A percentile compares a stretch with the other conserved stretches of the same genome.
These are phyloP conservation scores for Coreoperca whiteheadi DNA, from an alignment of 2,113 vertebrate species.

Conservation along the genomic window DNA sequence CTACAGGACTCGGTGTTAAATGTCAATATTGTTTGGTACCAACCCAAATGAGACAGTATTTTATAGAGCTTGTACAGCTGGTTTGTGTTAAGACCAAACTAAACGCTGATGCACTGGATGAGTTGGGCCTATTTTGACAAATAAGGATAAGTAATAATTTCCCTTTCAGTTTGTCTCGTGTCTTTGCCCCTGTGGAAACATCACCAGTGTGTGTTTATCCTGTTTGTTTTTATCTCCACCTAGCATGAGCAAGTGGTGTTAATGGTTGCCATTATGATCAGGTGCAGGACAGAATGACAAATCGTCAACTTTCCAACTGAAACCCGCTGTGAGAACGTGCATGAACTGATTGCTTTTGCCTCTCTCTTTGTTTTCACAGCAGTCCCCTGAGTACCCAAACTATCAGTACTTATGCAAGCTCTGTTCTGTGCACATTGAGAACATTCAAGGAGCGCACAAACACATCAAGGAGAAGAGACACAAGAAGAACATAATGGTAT, in stretches of 20 bases:
- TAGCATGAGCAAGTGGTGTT: not conserved
- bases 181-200: not conserved
- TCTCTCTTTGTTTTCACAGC: constrained; percentile 82
- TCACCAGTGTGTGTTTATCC: not conserved
- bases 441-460: constrained; percentile 98
- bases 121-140: not conserved
- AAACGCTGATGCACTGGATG: constrained; percentile 1
- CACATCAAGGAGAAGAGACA: constrained; percentile 99
- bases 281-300: not conserved
- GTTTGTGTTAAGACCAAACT: not conserved
- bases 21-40: not conserved
- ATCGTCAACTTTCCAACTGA: not conserved
- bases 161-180: not conserved
- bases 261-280: not conserved
- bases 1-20: not conserved
- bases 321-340: not conserved
- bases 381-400: constrained; percentile 95
- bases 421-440: constrained; percentile 97
- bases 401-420: constrained; percentile 98
- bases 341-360: constrained; percentile 4
- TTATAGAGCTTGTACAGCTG: not conserved
- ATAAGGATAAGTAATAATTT: not conserved
- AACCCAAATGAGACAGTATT: not conserved
- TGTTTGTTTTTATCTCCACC: not conserved
- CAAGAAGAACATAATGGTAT: constrained; percentile 98